Evolutionary conservation across 1,140 invertebrate species (phyloP).

Genomic region (Pogonognathellus flavescens): DNA sequence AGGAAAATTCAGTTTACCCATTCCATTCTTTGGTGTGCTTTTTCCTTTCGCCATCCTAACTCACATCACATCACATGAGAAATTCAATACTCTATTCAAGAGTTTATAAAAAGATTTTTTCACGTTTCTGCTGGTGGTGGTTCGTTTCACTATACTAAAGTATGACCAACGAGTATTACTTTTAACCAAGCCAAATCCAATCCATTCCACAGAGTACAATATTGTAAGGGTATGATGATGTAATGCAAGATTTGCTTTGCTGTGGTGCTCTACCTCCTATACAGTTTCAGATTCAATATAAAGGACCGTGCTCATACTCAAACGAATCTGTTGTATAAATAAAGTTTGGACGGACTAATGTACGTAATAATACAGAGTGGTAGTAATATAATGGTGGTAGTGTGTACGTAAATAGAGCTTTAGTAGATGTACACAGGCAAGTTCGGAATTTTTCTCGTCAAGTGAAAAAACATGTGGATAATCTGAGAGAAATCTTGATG

Average conservation of each 20-base stretch:
- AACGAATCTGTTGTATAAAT: neutral
- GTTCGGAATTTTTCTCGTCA: slow-evolving; percentile 18
- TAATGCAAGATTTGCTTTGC: too few relatives aligned
- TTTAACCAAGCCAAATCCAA: too few relatives aligned
- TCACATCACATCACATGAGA: slow-evolving; percentile 49
- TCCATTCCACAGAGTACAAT: too few relatives aligned
- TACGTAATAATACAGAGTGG: neutral
- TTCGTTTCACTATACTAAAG: neutral
- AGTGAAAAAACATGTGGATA: slow-evolving; percentile 53
- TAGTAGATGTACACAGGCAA: slow-evolving; percentile 12
- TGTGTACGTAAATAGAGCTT: slow-evolving; percentile 9
- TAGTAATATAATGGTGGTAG: neutral
- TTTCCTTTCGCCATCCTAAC: slow-evolving; percentile 49
- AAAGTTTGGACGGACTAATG: neutral
- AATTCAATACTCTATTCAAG: slow-evolving; percentile 59
- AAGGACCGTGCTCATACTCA: too few relatives aligned
- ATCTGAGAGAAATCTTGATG: slow-evolving; percentile 63
- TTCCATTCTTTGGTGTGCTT: slow-evolving; percentile 33
- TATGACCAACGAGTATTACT: neutral
- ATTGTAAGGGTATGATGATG: too few relatives aligned
- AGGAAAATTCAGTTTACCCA: slow-evolving; percentile 41
- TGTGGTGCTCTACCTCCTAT: too few relatives aligned
- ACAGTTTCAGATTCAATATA: too few relatives aligned
- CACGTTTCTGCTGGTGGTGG: neutral
- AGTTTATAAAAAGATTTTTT: slow-evolving; percentile 48